Conservation (phyloP, 1,140 invertebrate species). For the Dolichoris vasculosae region DNA sequence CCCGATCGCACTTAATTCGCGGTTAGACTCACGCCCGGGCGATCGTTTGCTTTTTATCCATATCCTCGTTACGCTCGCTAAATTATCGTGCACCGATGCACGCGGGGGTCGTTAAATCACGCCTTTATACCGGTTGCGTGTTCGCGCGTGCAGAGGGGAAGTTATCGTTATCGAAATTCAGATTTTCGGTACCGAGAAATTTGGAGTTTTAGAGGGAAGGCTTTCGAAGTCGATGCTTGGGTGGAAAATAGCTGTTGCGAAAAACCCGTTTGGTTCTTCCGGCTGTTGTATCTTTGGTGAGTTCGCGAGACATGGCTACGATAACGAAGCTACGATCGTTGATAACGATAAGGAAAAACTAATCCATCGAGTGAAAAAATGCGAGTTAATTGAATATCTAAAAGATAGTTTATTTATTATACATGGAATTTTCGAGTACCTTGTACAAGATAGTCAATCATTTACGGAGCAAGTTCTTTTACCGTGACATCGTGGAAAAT, state of each 20-base stretch:
- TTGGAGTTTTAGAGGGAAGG: neutral
- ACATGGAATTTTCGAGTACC: too few species aligned
- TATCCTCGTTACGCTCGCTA: neutral
- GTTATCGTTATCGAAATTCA: neutral
- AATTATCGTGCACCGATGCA: neutral
- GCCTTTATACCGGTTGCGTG: neutral
- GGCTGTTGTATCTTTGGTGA: too few species aligned
- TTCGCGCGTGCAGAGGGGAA: neutral
- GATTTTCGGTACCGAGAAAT: neutral
- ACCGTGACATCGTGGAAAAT: too few species aligned
- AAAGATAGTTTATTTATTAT: too few species aligned
- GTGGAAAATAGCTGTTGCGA: neutral
- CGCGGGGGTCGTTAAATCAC: neutral
- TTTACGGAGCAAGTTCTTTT: too few species aligned
- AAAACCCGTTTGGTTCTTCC: neutral
- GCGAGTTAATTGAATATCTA: too few species aligned
- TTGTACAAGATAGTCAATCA: too few species aligned
- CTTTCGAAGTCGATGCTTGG: neutral
- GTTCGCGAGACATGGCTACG: too few species aligned
- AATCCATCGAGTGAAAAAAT: too few species aligned
- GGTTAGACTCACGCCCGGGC: neutral
- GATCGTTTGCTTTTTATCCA: slow-evolving; percentile 11
- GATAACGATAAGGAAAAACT: too few species aligned
- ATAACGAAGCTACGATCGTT: too few species aligned
- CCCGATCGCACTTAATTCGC: slow-evolving; percentile 39